Base-by-base conservation (phyloP, 2,888 invertebrate species). In the Galerucella pusilla region DNA sequence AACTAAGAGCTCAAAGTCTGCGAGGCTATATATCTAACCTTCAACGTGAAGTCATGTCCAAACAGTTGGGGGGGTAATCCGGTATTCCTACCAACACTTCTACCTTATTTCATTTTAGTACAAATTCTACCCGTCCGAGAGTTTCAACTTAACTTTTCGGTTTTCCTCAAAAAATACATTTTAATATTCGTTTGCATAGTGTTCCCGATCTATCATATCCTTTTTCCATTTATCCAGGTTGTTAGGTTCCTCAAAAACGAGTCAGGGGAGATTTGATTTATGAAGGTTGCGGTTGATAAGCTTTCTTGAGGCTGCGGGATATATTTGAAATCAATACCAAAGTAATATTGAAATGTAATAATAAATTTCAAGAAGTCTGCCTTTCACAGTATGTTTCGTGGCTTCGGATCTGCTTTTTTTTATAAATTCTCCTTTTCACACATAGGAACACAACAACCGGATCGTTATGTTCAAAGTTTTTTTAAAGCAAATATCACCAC, bases 221-320 rank as follows among this genome's bases (percentile, higher is more conserved):
- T n/a, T 63, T 42, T 63, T 10, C 63, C 63, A 63, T 63, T 63
- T 42, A 63, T 63, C 16, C 63, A 28, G 28, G 28, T 63, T 42
- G 42, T 63, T 63, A 63, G 16, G 35, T 3, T 63, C 9, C 0
- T 60, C 63, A 16, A 16, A 63, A 63, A 63, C 20, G 28, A 25
- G 25, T 11, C 28, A 5, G 25, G 60, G 14, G 25, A 25, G 1
- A 60, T 60, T 52, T 52, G 52, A 52, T 52, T 52, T 52, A n/a
- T 6, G 7, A n/a, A 52, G n/a, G n/a, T 14, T 52, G 52, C n/a
- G 7, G 52, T 6, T 52, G 52, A 52, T n/a, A 52, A 7, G 52
- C 52, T 52, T n/a, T n/a, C 52, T 52, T n/a, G 9, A 42, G 35
- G n/a, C 6, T 16, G n/a, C 1, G 14, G n/a, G n/a, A 7, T 52